Conservation (phyloP, 2,888 invertebrate species). For the Acholoe squamosa region DNA sequence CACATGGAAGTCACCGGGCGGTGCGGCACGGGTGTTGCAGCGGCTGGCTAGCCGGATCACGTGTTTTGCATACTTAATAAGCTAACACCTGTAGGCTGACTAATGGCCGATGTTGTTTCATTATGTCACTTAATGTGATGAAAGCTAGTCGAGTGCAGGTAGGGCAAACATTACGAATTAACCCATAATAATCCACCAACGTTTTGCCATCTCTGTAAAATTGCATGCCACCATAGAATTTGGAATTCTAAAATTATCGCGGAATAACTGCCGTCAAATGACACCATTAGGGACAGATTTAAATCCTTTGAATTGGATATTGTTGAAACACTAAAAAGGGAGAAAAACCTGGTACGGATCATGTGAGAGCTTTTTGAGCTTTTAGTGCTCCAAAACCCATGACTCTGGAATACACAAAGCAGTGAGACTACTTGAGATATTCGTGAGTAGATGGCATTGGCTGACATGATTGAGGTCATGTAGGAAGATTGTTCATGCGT, state of each 20-base stretch:
- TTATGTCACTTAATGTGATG: constrained; percentile 33
- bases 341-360: too few species aligned
- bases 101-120: constrained; percentile 39
- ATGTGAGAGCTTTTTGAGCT: too few species aligned
- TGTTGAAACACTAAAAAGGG: too few species aligned
- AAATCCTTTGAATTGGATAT: too few species aligned
- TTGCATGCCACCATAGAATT: not conserved
- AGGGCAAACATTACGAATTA: not conserved
- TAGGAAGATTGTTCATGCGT: not conserved
- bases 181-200: not conserved
- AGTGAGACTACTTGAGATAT: not conserved
- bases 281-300: too few species aligned
- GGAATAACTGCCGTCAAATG: too few species aligned
- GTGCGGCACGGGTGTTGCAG: not conserved
- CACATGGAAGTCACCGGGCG: not conserved
- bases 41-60: not conserved
- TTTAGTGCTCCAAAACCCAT: too few species aligned
- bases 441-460: constrained; percentile 13
- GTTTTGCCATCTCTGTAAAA: not conserved
- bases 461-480: not conserved
- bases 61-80: constrained; percentile 46
- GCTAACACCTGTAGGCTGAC: constrained; percentile 50
- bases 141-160: constrained; percentile 29
- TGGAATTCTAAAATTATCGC: not conserved
- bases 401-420: too few species aligned